Conservation (phyloP, 2,797 vertebrate genomes). For the Knipowitschia caucasica region DNA sequence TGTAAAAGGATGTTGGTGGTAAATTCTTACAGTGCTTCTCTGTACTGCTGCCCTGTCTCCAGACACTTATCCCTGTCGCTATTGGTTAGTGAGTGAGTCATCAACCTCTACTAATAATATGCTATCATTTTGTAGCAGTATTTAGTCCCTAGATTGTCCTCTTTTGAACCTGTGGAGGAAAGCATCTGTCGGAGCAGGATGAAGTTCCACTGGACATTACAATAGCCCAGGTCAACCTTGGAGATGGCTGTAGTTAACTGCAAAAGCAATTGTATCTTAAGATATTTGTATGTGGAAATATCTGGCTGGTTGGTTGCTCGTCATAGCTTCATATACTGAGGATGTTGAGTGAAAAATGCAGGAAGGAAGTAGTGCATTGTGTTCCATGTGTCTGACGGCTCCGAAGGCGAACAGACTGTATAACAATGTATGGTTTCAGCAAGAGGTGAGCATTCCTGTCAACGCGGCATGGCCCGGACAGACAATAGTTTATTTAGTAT, state of each 20-base stretch:
- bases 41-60: no score
- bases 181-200: neutral
- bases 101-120: no score
- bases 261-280: no score
- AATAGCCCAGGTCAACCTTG: neutral
- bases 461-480: neutral
- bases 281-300: neutral
- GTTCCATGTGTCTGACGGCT: neutral
- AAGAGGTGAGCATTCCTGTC: neutral
- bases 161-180: no score
- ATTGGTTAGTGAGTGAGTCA: no score
- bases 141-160: no score
- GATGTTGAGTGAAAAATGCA: conserved; percentile 1
- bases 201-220: neutral
- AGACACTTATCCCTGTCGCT: no score
- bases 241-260: neutral
- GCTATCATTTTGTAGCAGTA: no score
- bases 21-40: no score
- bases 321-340: neutral
- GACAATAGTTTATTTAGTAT: neutral
- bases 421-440: neutral
- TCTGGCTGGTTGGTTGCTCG: neutral
- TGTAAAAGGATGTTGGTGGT: no score
- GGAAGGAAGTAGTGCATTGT: neutral
- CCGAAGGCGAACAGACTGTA: neutral